Evolutionary conservation across 2,888 invertebrate species (phyloP).

Genomic region (Gastracanthus pulcherrimus): DNA sequence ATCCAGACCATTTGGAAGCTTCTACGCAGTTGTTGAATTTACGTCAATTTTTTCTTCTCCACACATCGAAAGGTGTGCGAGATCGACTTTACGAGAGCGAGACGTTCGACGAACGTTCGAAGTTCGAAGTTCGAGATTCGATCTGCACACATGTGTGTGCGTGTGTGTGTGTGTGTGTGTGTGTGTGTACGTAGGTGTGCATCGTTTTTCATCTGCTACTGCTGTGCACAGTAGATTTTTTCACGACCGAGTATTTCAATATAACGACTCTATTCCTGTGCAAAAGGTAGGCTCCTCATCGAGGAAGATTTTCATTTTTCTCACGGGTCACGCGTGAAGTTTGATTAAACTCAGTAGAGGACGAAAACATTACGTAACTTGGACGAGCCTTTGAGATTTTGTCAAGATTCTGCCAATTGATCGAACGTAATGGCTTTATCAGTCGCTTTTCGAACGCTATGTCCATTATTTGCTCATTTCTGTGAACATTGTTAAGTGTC

Average conservation of each 20-base stretch:
- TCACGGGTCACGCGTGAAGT: too few species aligned
- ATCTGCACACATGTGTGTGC: not conserved
- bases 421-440: not conserved
- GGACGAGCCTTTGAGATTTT: slow-evolving; percentile 23
- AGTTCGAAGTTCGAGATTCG: not conserved
- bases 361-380: slow-evolving; percentile 47
- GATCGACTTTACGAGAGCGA: not conserved
- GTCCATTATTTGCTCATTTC: not conserved
- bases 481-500: not conserved
- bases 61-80: not conserved
- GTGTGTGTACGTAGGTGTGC: not conserved
- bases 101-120: too few species aligned
- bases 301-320: not conserved
- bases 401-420: not conserved
- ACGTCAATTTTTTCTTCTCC: slow-evolving; percentile 14
- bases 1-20: not conserved
- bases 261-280: not conserved
- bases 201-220: slow-evolving; percentile 24
- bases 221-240: slow-evolving; percentile 39
- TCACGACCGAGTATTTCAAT: not conserved
- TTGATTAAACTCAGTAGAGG: not conserved
- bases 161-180: not conserved
- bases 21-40: slow-evolving; percentile 41
- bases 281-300: slow-evolving; percentile 5
- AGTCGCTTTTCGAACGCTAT: not conserved